Evolutionary conservation across 2,113 vertebrate species (phyloP).

Genomic region (Arenaria interpres): DNA sequence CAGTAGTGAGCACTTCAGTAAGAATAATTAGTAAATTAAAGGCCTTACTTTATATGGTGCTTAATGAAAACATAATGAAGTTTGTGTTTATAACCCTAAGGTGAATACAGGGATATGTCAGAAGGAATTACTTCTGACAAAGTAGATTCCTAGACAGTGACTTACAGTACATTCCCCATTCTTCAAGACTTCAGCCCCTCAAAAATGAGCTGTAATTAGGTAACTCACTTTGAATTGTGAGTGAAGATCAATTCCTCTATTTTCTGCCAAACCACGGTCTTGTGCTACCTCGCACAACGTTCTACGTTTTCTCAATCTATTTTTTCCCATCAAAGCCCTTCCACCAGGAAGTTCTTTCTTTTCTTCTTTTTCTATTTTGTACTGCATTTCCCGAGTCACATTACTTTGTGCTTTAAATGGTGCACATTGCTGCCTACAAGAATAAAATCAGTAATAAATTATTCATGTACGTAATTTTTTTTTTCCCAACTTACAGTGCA

Average conservation of each 20-base stretch:
- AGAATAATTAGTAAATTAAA: background rate
- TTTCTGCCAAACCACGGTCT: background rate
- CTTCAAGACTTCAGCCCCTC: background rate
- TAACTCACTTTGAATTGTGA: background rate
- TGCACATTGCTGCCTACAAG: background rate
- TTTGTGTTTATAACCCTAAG: background rate
- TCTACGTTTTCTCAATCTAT: background rate
- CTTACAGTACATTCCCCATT: background rate
- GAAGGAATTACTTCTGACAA: background rate
- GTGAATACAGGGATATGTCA: background rate
- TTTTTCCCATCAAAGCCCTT: background rate
- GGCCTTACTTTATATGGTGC: background rate
- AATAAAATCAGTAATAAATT: background rate
- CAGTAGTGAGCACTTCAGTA: background rate
- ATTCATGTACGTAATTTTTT: background rate
- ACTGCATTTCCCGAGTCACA: background rate
- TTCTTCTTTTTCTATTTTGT: background rate
- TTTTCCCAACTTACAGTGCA: background rate
- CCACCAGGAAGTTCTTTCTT: background rate
- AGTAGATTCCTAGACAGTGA: background rate
- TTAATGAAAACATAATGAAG: background rate
- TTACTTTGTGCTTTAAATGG: background rate
- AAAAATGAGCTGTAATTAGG: background rate
- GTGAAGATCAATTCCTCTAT: background rate
- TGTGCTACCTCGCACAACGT: rapidly evolving